Base-by-base conservation (phyloP, 2,113 vertebrate genomes). In the Bostrychus sinensis region DNA sequence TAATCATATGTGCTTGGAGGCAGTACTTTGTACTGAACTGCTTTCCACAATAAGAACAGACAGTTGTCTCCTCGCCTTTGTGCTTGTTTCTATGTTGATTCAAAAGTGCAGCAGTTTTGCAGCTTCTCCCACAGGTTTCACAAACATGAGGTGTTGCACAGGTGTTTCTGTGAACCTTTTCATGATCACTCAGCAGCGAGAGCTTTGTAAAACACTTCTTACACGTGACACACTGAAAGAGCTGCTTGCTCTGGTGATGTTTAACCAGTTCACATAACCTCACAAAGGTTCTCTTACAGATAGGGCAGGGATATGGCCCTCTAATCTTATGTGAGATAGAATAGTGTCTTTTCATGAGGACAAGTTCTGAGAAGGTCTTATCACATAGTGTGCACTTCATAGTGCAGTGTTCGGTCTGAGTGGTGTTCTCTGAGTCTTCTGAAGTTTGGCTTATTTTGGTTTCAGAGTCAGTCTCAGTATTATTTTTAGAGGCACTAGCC, bases 321-420 rank as follows among this genome's bases (percentile, higher is more conserved):
- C 20, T 56, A 3, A 78, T 22, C 23, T 56, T 23, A 25, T 70
- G 59, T 3, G 41, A 64, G 16, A 59, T 54, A 5, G 36, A 67
- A 8, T 71, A 67, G 23, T 62, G 66, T 62, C 17, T 53, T 30
- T 50, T 59, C 63, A 77, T 6, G 22, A 39, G 46, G 9, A 37
- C 4, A 8, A 56, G 53, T 45, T 70, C 7, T 36, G 71, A 58
- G 11, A 62, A 70, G 9, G 23, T 67, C 39, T 69, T 66, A 7
- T 78, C 62, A 50, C 69, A 86, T 66, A 58, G 64, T 41, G 46
- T 66, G 62, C 74, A 78, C 62, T 66, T 70, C 14, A 70, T 50
- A 38, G 6, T 23, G n/a, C 13, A 16, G 23, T 36, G 1, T 32
- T 42, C 61, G 17, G 7, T 37, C 57, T 39, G 30, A 37, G 36